Conservation (phyloP, 2,113 vertebrate species). For the Chloropsis hardwickii region DNA sequence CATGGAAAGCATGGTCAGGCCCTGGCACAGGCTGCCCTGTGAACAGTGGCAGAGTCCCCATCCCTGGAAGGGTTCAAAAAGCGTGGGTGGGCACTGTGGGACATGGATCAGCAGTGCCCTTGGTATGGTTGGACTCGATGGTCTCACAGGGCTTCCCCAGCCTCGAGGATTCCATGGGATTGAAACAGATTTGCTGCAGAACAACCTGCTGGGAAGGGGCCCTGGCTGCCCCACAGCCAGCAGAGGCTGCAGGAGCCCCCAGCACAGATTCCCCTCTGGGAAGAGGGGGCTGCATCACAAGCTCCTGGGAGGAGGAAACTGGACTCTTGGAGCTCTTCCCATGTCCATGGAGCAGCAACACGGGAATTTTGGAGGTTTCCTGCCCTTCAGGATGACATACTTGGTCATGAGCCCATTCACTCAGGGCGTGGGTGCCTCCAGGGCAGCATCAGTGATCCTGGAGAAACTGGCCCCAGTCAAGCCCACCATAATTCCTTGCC, state of each 20-base stretch:
- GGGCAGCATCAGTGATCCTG: background rate
- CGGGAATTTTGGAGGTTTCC: background rate
- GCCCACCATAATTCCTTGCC: background rate
- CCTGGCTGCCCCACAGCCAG: background rate
- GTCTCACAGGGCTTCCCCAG: background rate
- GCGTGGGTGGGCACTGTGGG: background rate
- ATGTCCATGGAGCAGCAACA: background rate
- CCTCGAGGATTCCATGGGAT: background rate
- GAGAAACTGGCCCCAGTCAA: background rate
- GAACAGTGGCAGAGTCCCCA: background rate
- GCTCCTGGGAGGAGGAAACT: background rate
- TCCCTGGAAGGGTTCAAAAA: background rate
- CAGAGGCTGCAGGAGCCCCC: background rate
- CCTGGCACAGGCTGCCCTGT: background rate
- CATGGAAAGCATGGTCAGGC: background rate
- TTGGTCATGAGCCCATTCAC: background rate
- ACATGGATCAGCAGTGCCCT: background rate
- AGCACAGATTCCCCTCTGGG: background rate
- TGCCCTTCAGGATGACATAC: background rate
- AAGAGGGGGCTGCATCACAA: background rate
- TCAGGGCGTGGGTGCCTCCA: background rate
- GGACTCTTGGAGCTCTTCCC: background rate
- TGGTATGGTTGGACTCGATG: accelerated
- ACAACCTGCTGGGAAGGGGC: background rate
- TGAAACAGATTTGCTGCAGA: background rate